Base-by-base conservation (phyloP, 2,797 vertebrate species). In the Propithecus perrieri region DNA sequence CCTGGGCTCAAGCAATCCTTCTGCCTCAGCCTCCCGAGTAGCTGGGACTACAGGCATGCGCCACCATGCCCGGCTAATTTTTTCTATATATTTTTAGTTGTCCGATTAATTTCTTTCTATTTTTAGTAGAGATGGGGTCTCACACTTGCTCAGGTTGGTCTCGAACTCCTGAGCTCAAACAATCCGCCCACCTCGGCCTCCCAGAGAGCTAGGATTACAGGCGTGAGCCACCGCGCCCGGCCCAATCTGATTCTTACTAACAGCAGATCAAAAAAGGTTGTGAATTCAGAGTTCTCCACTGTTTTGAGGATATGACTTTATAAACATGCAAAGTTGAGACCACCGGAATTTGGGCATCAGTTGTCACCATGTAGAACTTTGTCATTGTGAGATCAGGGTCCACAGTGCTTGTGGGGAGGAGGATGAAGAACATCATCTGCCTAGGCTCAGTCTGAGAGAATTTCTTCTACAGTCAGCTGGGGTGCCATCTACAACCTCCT, bases 401-500 rank as follows among this genome's bases (percentile, higher is more conserved):
- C n/a, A 76, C 2, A 69, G 46, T 4, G 3, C 48, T 18, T 72
- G 30, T 13, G 41, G 85, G 35, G 46, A 81, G 41, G 15, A 48
- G 8, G 11, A 85, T 18, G 18, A 41, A 8, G 1, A 48, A 43
- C 1, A 4, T 71, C 85, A 89, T 61, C 30, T 95, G 33, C 48
- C 38, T 5, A 65, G 20, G 24, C 41, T 92, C 48, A n/a, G 30
- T 75, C 20, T 14, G 50, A 65, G 53, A 95, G 61, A 38, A 85
- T 67, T 91, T 30, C 75, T 91, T 91, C 88, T 61, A 46, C 7
- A 75, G 15, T 53, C 71, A 78, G 86, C 79, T 91, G 71, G n/a
- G 38, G 79, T 59, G 35, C 8, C 46, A 61, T 95, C 41, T 13
- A 78, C 43, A 95, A 79, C 65, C 41, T 91, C 89, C 86, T 97